Evolutionary conservation across 2,888 invertebrate genomes (phyloP).

Genomic region (Agriopis leucophaearia): DNA sequence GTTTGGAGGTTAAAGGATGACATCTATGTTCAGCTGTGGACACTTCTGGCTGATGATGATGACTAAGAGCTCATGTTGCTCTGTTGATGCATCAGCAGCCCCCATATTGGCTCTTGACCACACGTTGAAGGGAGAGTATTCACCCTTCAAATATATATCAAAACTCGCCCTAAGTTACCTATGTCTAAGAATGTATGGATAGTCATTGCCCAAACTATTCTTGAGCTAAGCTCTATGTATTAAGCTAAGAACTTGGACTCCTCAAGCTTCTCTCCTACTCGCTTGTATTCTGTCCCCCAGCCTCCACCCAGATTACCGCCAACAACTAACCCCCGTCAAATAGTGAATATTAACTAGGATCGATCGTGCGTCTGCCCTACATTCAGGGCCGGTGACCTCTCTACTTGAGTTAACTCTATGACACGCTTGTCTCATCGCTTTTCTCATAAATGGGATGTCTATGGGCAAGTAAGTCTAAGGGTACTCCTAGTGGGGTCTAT

Average conservation of each 20-base stretch:
- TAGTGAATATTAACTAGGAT: conserved; percentile 79
- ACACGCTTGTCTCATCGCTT: neutral
- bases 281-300: neutral
- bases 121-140: too few relatives aligned
- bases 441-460: too few relatives aligned
- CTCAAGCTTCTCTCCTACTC: neutral
- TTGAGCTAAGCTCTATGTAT: neutral
- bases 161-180: neutral
- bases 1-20: too few relatives aligned
- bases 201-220: neutral
- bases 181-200: neutral
- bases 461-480: too few relatives aligned
- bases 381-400: conserved; percentile 54
- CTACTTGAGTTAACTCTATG: neutral
- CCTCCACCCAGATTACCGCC: conserved; percentile 7
- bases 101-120: too few relatives aligned
- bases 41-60: too few relatives aligned
- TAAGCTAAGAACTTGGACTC: too few relatives aligned
- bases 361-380: conserved; percentile 74
- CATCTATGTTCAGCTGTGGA: too few relatives aligned
- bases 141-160: too few relatives aligned
- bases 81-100: too few relatives aligned
- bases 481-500: too few relatives aligned
- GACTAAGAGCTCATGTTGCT: too few relatives aligned
- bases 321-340: conserved; percentile 51